Percentiles rank a stretch among this genome's conserved stretches.
phyloP scores from a whole-genome alignment of 2,797 vertebrate species.

The Huso huso region DNA sequence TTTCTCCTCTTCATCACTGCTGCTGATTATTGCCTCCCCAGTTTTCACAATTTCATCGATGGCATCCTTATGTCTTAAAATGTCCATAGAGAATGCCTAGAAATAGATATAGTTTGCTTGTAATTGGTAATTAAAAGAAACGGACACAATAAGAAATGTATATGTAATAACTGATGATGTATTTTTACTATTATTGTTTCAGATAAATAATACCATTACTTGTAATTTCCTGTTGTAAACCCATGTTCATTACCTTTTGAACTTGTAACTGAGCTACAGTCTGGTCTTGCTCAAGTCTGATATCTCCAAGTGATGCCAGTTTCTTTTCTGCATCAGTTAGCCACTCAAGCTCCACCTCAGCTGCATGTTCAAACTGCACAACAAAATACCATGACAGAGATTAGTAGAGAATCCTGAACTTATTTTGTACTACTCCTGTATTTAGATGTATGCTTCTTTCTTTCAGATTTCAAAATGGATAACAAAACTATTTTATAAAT shows the following conservation, averaged over 20 bases:
- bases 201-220: slow-evolving; percentile 12
- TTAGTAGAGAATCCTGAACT: background rate
- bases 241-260: slow-evolving; percentile 78
- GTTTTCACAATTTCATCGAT: slow-evolving; percentile 86
- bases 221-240: slow-evolving; percentile 17
- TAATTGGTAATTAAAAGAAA: too few species aligned
- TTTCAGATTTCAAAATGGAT: too few species aligned
- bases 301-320: slow-evolving; percentile 75
- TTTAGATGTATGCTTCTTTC: too few species aligned
- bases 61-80: slow-evolving; percentile 90
- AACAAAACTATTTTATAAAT: too few species aligned
- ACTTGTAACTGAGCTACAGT: slow-evolving; percentile 84
- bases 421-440: background rate
- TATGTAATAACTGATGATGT: background rate
- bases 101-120: slow-evolving; percentile 21
- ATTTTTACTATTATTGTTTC: background rate
- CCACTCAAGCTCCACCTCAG: slow-evolving; percentile 81
- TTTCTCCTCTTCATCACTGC: slow-evolving; percentile 78
- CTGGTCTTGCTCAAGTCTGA: slow-evolving; percentile 91
- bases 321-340: slow-evolving; percentile 78
- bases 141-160: too few species aligned
- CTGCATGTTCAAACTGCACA: slow-evolving; percentile 88
- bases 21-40: slow-evolving; percentile 73
- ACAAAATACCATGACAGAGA: slow-evolving; percentile 18
- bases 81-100: slow-evolving; percentile 91